Percentiles rank a stretch among this genome's conserved stretches.
phyloP scores from a whole-genome alignment of 2,113 vertebrate species.

The Gavialis gangeticus region DNA sequence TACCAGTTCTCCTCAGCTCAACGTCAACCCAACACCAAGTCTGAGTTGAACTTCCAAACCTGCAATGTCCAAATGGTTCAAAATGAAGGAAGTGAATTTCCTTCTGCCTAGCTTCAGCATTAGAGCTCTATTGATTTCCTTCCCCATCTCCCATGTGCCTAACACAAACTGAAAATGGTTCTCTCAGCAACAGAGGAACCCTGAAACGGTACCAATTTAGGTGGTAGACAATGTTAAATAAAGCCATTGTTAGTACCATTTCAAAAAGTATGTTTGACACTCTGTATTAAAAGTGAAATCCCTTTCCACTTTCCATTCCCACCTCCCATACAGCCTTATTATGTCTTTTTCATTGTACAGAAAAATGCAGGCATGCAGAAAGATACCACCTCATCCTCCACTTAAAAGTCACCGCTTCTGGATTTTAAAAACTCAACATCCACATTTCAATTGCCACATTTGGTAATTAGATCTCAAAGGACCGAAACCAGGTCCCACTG shows the following conservation, averaged over 20 bases:
- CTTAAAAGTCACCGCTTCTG: background rate
- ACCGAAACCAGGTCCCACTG: background rate
- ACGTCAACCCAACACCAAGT: background rate
- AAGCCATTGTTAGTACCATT: background rate
- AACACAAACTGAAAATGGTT: background rate
- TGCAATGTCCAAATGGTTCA: background rate
- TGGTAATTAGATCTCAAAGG: background rate
- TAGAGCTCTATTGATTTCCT: background rate
- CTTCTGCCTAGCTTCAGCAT: background rate
- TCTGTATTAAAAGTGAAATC: background rate
- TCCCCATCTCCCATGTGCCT: background rate
- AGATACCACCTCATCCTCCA: background rate
- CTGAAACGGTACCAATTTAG: background rate
- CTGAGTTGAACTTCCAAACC: background rate
- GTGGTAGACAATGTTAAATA: background rate
- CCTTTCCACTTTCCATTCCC: background rate
- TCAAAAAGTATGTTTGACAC: background rate
- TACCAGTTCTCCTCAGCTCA: background rate
- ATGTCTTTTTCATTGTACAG: background rate
- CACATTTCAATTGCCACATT: background rate
- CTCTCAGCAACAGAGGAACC: background rate
- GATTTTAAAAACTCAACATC: background rate
- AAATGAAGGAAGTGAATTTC: background rate
- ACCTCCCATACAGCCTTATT: background rate
- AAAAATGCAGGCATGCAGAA: background rate